A percentile compares a stretch with the other conserved stretches of the same genome.
Evolutionary conservation across 2,113 vertebrate species (phyloP).

Genomic region (Prionailurus bengalensis): DNA sequence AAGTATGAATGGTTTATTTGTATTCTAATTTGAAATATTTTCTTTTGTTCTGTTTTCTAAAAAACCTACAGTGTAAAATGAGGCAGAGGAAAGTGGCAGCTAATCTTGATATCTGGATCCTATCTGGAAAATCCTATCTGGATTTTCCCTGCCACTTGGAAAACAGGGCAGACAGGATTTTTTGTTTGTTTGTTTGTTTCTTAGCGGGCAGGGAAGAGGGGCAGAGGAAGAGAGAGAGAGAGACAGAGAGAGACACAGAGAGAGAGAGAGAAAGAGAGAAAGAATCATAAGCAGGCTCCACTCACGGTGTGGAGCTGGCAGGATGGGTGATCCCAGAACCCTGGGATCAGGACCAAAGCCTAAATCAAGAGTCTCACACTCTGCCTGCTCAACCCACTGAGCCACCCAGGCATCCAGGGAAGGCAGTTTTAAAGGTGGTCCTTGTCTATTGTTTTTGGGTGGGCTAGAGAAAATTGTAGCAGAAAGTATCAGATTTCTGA

Average conservation of each 20-base stretch:
- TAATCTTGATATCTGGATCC: background rate
- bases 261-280: too few species aligned
- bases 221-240: too few species aligned
- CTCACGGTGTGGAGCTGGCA: too few species aligned
- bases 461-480: background rate
- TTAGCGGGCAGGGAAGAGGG: too few species aligned
- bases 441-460: background rate
- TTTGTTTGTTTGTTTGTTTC: too few species aligned
- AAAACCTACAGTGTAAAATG: conserved; percentile 37
- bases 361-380: too few species aligned
- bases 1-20: background rate
- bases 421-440: background rate
- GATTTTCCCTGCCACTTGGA: background rate
- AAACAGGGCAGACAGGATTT: background rate
- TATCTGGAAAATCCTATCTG: background rate
- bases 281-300: too few species aligned
- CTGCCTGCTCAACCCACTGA: too few species aligned
- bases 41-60: conserved; percentile 45
- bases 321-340: too few species aligned
- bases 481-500: background rate
- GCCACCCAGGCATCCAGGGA: background rate
- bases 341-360: too few species aligned
- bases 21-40: conserved; percentile 39
- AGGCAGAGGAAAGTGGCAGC: background rate
- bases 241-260: too few species aligned